Evolutionary conservation across 2,797 vertebrate species (phyloP).

Genomic region (Tragelaphus oryx): DNA sequence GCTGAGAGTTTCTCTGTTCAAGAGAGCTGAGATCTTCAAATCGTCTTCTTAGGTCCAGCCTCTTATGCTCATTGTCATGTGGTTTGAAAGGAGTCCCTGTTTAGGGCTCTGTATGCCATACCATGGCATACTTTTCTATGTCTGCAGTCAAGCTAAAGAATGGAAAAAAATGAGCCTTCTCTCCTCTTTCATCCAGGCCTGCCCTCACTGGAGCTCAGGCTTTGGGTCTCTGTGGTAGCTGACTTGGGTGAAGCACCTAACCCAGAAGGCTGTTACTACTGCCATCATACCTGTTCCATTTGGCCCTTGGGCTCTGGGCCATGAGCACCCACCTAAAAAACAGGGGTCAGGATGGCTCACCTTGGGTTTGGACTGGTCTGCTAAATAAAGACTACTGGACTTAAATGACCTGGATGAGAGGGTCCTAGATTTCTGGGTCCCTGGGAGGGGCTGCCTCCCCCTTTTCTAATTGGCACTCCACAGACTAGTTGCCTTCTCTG

Average conservation of each 20-base stretch:
- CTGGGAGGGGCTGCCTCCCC: not conserved
- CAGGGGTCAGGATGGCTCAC: not conserved
- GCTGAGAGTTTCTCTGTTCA: not conserved
- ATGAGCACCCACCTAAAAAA: not conserved
- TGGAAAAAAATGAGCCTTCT: not conserved
- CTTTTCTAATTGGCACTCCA: not conserved
- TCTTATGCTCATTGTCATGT: not conserved
- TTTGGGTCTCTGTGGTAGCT: not conserved
- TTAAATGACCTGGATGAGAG: not conserved
- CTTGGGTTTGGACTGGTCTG: slow-evolving; percentile 17
- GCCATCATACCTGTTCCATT: not conserved
- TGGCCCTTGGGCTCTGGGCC: not conserved
- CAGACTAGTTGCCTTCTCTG: not conserved
- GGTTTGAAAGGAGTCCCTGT: not conserved
- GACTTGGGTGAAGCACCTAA: not conserved
- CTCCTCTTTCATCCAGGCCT: not conserved
- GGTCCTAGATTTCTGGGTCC: slow-evolving; percentile 14
- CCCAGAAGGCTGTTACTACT: not conserved
- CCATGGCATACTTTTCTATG: not conserved
- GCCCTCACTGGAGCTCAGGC: not conserved
- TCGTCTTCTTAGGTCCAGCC: not conserved
- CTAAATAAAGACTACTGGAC: slow-evolving; percentile 24
- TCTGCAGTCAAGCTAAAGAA: not conserved
- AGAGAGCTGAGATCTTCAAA: not conserved
- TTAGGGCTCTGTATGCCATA: not conserved